Conservation (phyloP, 2,113 vertebrate genomes). For the Prunella fulvescens region DNA sequence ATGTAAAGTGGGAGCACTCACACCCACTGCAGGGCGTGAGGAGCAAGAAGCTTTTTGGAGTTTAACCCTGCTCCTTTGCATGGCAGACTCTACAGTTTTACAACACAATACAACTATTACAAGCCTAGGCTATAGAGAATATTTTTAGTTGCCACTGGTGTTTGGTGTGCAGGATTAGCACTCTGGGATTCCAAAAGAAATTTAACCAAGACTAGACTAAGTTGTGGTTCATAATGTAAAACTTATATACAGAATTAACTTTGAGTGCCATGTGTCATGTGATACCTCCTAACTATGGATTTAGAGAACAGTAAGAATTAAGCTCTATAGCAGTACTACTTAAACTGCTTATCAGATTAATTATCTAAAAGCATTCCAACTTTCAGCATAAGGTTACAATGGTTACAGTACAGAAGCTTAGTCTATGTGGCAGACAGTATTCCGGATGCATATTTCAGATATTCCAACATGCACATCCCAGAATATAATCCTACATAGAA, state of each 20-base stretch:
- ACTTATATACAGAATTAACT: not conserved
- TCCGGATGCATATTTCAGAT: constrained; percentile 14
- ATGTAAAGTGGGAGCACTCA: not conserved
- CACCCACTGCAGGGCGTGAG: not conserved
- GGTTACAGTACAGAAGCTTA: constrained; percentile 36
- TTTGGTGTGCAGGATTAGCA: constrained; percentile 72
- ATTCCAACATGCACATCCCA: constrained; percentile 74
- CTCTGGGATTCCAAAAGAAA: constrained; percentile 65
- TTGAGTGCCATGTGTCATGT: not conserved
- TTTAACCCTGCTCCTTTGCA: constrained; percentile 8
- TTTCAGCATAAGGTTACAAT: constrained; percentile 40
- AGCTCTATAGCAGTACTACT: not conserved
- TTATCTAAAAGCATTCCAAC: constrained; percentile 52
- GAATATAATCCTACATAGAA: constrained; percentile 77
- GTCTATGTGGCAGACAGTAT: constrained; percentile 33
- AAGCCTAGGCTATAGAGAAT: constrained; percentile 48
- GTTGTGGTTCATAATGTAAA: not conserved
- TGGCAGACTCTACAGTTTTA: constrained; percentile 15
- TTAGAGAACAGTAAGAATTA: not conserved
- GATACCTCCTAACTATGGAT: not conserved
- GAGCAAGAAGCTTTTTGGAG: constrained; percentile 24
- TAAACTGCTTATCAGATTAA: not conserved
- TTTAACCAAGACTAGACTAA: not conserved
- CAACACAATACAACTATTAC: constrained; percentile 47
- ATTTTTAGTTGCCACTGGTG: constrained; percentile 50